phyloP scores from a whole-genome alignment of 2,797 vertebrate genomes.

The Apodemus agrarius region DNA sequence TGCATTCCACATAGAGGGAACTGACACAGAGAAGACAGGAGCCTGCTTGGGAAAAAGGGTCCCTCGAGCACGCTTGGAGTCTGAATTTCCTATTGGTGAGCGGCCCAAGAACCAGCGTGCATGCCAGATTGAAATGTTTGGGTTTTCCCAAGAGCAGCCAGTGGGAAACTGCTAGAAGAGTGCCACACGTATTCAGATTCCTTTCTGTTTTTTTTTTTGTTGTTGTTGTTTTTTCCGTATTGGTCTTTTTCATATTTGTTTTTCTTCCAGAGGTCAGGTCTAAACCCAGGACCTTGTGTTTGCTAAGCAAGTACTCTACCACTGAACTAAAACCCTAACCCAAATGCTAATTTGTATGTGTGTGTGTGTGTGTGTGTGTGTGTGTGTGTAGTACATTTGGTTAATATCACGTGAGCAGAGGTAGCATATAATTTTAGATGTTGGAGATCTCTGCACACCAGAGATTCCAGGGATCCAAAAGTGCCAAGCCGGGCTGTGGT shows the following conservation, averaged over 20 bases:
- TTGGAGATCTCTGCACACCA: not conserved
- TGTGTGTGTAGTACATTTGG: not conserved
- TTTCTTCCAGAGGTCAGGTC: not conserved
- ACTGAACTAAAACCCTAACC: not conserved
- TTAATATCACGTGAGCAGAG: not conserved
- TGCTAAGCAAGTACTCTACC: not conserved
- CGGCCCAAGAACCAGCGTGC: not conserved
- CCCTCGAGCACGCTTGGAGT: not conserved
- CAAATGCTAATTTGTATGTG: not conserved
- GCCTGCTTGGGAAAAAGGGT: not conserved
- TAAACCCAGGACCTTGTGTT: not conserved
- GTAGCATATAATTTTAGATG: not conserved
- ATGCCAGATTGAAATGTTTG: constrained; percentile 4
- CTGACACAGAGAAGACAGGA: not conserved
- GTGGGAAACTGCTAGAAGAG: constrained; percentile 7
- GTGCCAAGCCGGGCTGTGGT: too few relatives aligned
- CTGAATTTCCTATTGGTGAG: not conserved
- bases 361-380: not conserved
- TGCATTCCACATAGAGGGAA: not conserved
- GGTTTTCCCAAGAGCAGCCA: not conserved
- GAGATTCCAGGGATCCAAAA: not conserved
- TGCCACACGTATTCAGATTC: not conserved
- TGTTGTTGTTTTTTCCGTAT: too few relatives aligned
- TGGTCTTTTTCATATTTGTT: not conserved
- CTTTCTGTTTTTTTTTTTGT: not conserved